phyloP scores from a whole-genome alignment of 2,888 invertebrate genomes.

The Balanococcus diminutus region DNA sequence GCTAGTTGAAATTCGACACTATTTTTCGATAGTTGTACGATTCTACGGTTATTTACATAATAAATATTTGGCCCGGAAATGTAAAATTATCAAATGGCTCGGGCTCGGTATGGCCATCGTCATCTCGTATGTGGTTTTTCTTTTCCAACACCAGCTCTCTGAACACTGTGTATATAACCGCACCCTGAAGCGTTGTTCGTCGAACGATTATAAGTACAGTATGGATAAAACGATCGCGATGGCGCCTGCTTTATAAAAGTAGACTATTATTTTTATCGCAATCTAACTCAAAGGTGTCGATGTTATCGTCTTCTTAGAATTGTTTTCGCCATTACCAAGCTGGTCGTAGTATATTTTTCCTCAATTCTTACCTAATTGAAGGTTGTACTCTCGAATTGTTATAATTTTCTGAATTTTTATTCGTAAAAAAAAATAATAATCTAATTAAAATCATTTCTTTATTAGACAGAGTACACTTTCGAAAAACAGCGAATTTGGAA shows the following conservation, averaged over 20 bases:
- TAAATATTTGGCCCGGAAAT: slow-evolving; percentile 9
- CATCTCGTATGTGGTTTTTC: not conserved
- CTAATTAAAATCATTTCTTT: no score
- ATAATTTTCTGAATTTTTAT: no score
- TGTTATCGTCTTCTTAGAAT: slow-evolving; percentile 4
- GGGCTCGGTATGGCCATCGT: not conserved
- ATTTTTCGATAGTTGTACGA: not conserved
- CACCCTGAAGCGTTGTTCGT: slow-evolving; percentile 19
- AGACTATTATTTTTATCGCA: slow-evolving; percentile 7
- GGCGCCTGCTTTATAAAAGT: slow-evolving; percentile 7
- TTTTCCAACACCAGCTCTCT: not conserved
- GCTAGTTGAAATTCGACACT: not conserved
- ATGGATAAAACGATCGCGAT: not conserved
- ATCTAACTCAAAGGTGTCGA: slow-evolving; percentile 6
- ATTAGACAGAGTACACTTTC: no score
- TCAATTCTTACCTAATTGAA: not conserved
- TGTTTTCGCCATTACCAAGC: not conserved
- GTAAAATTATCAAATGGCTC: slow-evolving; percentile 14
- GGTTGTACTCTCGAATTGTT: no score
- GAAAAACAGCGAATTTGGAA: no score
- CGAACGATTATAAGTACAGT: not conserved
- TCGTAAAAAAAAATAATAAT: no score
- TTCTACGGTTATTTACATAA: not conserved
- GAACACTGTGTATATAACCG: not conserved
- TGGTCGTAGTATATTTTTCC: not conserved